Evolutionary conservation across 2,888 invertebrate genomes (phyloP), one percentile per base, ranked within the genome.

Genomic region (Gastrophysa polygoni): DNA sequence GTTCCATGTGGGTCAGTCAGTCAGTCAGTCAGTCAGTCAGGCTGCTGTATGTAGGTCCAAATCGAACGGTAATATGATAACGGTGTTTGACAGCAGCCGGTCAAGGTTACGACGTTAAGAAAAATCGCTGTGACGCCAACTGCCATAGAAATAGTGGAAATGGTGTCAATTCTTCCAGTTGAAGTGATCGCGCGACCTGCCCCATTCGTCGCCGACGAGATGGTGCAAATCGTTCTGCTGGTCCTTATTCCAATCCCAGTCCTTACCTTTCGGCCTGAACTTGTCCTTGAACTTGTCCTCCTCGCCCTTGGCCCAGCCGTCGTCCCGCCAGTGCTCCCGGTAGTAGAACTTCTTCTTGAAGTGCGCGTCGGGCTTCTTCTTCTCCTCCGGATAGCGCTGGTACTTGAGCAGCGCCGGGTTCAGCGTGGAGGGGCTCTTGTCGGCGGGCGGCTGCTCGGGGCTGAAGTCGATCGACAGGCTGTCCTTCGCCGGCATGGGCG

Each of bases 301-400:
- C 29, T 68, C 71, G 5, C 51, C 34, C 57, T 84, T 84, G 51
- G 75, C 71, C 76, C 76, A 80, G 17, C 68, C 64, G 55, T 79
- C 78, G 63, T 78, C 78, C 82, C 83, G 85, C 89, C 89, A 89
- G 78, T 84, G 88, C 83, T 86, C 91, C 76, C 88, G 84, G 71
- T 91, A 90, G 68, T 79, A 81, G 82, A 92, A 92, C 77, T 92
- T 92, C 84, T 93, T 93, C 82, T 93, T 93, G 81, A 92, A 93
- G 82, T 91, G 91, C 70, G 87, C 86, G 72, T 88, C 87, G 0
- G 84, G 82, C 64, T 75, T 81, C 65, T 72, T 77, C 63, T 77
- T 79, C n/a, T 81, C 78, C 60, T 81, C 81, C 14, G 80, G 77
- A 68, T 87, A 85, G 32, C 88, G 82, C 72, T 88, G 88, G 76